Conservation (phyloP, 2,888 invertebrate genomes). For the Stenchaetothrips biformis region DNA sequence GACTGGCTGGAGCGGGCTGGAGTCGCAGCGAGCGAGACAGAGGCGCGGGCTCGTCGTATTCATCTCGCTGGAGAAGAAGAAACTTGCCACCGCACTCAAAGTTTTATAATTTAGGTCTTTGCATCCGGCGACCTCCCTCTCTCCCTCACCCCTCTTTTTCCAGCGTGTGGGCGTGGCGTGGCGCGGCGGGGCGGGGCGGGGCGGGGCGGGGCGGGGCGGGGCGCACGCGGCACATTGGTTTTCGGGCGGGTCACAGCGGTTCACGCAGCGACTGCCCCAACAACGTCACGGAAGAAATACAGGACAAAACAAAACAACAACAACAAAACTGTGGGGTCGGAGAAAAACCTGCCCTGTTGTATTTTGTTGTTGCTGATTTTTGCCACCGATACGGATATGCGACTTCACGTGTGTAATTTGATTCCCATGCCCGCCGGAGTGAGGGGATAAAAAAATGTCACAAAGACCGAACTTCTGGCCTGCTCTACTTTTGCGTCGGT, state of each 20-base stretch:
- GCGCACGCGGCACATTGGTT: background rate
- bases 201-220: too few species aligned
- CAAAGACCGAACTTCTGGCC: too few species aligned
- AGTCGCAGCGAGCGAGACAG: too few species aligned
- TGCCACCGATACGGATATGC: too few species aligned
- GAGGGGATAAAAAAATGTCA: too few species aligned
- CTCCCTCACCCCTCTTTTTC: background rate
- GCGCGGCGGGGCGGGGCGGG: background rate
- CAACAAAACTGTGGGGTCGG: background rate
- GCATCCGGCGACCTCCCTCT: background rate
- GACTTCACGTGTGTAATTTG: too few species aligned
- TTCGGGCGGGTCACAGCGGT: background rate
- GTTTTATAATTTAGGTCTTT: conserved; percentile 22
- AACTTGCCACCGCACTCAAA: background rate
- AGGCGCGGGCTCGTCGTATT: too few species aligned
- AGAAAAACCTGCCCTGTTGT: background rate
- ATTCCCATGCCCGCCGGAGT: too few species aligned
- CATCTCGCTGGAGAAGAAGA: too few species aligned
- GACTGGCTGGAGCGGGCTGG: too few species aligned
- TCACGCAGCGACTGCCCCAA: background rate
- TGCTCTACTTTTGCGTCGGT: too few species aligned
- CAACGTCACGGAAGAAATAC: background rate
- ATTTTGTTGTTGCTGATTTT: background rate
- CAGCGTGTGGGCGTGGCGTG: background rate
- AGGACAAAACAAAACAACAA: background rate